Percentiles rank a stretch among this genome's conserved stretches.
These are phyloP conservation scores for Myotis daubentonii DNA, from an alignment of 2,797 vertebrate genomes.

Conservation along the genomic window DNA sequence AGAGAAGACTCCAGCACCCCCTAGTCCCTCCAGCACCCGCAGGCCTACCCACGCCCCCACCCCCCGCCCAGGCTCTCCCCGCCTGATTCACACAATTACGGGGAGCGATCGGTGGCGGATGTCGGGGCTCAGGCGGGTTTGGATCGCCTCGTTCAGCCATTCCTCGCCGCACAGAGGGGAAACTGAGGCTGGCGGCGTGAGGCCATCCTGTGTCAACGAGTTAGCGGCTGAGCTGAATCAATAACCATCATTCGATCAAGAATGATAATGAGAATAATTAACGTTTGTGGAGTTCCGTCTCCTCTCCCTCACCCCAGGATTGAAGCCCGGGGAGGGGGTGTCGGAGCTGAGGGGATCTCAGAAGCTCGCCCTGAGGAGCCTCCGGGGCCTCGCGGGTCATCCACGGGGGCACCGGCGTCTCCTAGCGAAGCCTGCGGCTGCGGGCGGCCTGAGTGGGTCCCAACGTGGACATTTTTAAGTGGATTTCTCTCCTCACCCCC, in stretches of 20 bases:
- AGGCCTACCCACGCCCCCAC: accelerated
- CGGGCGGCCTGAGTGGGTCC: not conserved
- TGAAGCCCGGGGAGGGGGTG: not conserved
- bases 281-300: not conserved
- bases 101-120: accelerated
- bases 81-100: too few relatives aligned
- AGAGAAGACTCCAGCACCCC: not conserved
- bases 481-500: constrained; percentile 2
- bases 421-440: accelerated
- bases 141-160: not conserved
- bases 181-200: not conserved
- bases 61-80: not conserved
- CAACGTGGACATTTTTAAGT: constrained; percentile 76
- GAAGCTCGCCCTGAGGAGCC: not conserved
- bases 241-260: not conserved
- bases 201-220: not conserved
- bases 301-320: not conserved
- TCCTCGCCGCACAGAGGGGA: not conserved
- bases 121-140: not conserved
- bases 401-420: accelerated
- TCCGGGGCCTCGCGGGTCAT: not conserved
- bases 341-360: not conserved
- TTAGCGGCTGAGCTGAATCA: not conserved
- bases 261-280: not conserved
- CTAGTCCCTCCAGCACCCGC: not conserved